These are phyloP conservation scores for Chlorocebus sabaeus DNA, from an alignment of 2,113 vertebrate species.

Conservation along the genomic window DNA sequence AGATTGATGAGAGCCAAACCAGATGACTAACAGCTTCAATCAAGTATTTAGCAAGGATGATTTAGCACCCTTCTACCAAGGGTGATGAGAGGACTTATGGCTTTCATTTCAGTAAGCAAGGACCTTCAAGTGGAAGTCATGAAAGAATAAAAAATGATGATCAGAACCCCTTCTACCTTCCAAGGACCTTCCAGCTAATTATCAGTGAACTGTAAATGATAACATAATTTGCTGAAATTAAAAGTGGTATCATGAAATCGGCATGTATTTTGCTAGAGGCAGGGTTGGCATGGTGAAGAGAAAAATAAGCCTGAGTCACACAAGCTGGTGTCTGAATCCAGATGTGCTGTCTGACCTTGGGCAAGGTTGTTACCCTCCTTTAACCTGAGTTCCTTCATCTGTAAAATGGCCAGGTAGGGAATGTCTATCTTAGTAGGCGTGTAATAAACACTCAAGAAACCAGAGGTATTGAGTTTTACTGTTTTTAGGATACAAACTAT, in stretches of 20 bases:
- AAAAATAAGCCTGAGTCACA: not conserved
- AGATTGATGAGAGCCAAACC: fast-evolving
- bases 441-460: not conserved
- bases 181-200: not conserved
- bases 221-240: not conserved
- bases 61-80: not conserved
- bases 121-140: not conserved
- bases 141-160: not conserved
- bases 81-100: not conserved
- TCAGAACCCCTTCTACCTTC: not conserved
- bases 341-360: not conserved
- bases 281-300: not conserved
- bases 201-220: not conserved
- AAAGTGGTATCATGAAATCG: not conserved
- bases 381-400: not conserved
- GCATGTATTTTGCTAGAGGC: not conserved
- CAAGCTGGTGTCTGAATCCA: not conserved
- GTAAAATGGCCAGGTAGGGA: not conserved
- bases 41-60: not conserved
- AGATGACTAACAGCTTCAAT: too few relatives aligned
- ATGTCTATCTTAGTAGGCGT: not conserved
- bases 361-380: not conserved
- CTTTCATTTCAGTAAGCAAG: not conserved
- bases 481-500: not conserved
- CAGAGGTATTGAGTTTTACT: not conserved